phyloP scores from a whole-genome alignment of 2,888 invertebrate species.

The Ormyrus nitidulus region DNA sequence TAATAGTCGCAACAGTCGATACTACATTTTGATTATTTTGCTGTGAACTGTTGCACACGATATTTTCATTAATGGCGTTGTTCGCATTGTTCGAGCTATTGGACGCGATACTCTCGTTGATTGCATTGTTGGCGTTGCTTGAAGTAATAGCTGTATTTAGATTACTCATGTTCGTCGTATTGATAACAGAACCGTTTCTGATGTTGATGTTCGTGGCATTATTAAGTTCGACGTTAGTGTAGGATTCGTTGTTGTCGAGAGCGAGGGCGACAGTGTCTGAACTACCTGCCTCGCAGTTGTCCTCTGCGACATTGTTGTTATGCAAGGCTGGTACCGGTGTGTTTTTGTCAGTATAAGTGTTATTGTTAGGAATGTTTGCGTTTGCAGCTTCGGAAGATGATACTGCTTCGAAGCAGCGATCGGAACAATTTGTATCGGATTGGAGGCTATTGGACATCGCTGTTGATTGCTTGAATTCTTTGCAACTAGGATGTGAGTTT shows the following conservation, averaged over 20 bases:
- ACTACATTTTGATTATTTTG: too few species aligned
- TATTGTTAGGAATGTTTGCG: conserved; percentile 30
- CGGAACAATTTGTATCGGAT: conserved; percentile 67
- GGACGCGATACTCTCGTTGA: conserved; percentile 73
- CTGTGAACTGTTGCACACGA: too few species aligned
- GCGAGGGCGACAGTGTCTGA: conserved; percentile 25
- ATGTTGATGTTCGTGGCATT: conserved; percentile 74
- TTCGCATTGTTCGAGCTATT: conserved; percentile 68
- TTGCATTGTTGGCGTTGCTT: conserved; percentile 71
- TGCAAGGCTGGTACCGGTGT: neutral
- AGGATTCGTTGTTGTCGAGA: conserved; percentile 65
- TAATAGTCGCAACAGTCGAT: too few species aligned
- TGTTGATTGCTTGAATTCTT: conserved; percentile 46
- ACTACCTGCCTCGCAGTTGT: conserved; percentile 41
- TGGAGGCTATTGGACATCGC: conserved; percentile 62
- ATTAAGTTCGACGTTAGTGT: conserved; percentile 73
- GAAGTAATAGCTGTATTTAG: conserved; percentile 70
- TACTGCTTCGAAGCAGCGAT: conserved; percentile 64
- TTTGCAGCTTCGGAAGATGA: conserved; percentile 59
- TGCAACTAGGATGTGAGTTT: conserved; percentile 29
- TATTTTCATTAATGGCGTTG: neutral
- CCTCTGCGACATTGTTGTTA: conserved; percentile 50
- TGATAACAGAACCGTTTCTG: conserved; percentile 68
- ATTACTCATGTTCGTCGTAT: conserved; percentile 68
- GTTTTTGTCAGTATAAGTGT: conserved; percentile 39